A percentile compares a stretch with the other conserved stretches of the same genome.
These are phyloP conservation scores for Apamea sordens DNA, from an alignment of 2,888 invertebrate genomes.

Conservation along the genomic window DNA sequence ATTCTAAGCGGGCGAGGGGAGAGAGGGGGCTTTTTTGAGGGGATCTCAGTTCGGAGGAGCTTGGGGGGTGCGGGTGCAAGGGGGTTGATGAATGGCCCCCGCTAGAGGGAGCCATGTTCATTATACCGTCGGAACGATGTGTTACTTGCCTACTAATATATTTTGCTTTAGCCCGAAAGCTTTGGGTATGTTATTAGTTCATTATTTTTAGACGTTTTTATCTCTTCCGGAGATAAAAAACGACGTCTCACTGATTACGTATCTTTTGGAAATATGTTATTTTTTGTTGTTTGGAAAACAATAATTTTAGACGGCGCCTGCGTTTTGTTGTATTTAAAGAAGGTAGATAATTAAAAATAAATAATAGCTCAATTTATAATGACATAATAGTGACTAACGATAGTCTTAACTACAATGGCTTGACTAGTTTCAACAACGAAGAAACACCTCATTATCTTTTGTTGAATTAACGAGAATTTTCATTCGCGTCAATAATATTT, in stretches of 20 bases:
- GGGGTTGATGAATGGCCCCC: constrained; percentile 87
- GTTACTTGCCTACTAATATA: constrained; percentile 89
- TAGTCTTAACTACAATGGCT: constrained; percentile 40
- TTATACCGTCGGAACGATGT: constrained; percentile 89
- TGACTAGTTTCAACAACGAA: constrained; percentile 33
- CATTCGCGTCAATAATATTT: constrained; percentile 9
- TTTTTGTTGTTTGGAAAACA: constrained; percentile 69
- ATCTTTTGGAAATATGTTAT: constrained; percentile 73
- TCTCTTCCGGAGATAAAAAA: constrained; percentile 86
- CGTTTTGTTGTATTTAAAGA: constrained; percentile 70
- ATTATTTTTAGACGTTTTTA: constrained; percentile 88
- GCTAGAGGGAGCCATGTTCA: constrained; percentile 89
- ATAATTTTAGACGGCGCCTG: constrained; percentile 72
- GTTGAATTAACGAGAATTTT: constrained; percentile 11
- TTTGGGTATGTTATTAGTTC: constrained; percentile 84
- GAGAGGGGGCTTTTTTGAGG: constrained; percentile 84
- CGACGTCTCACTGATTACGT: constrained; percentile 80
- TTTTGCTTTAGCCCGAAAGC: constrained; percentile 83
- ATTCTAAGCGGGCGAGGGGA: constrained; percentile 85
- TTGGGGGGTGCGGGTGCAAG: constrained; percentile 76
- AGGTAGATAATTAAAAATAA: constrained; percentile 71
- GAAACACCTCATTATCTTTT: not conserved
- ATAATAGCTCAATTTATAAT: constrained; percentile 73
- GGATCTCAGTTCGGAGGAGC: constrained; percentile 79
- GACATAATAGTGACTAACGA: constrained; percentile 58